phyloP scores from a whole-genome alignment of 2,888 invertebrate genomes.

The Drosophila gaucha region DNA sequence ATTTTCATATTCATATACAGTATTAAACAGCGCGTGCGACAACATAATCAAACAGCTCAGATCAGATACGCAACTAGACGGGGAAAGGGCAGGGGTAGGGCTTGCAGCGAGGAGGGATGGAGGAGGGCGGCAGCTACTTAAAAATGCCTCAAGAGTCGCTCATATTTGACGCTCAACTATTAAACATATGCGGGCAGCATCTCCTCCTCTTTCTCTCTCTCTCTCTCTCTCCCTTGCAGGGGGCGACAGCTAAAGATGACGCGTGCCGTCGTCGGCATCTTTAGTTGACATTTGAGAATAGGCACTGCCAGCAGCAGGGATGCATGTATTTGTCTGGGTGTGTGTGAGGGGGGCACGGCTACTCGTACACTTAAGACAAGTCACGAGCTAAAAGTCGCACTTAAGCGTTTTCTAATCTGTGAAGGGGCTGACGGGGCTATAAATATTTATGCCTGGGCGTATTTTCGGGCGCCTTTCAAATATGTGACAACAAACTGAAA shows the following conservation, averaged over 20 bases:
- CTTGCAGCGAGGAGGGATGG: not conserved
- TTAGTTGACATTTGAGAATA: conserved; percentile 37
- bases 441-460: conserved; percentile 63
- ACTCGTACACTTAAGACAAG: conserved; percentile 75
- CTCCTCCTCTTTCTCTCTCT: no score
- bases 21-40: conserved; percentile 83
- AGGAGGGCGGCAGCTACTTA: conserved; percentile 40
- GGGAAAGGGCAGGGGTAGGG: not conserved
- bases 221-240: no score
- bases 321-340: not conserved
- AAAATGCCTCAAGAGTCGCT: conserved; percentile 64
- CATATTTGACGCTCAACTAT: conserved; percentile 65
- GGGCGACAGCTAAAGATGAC: conserved; percentile 35
- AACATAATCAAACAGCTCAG: conserved; percentile 81
- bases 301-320: conserved; percentile 13
- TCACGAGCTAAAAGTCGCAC: conserved; percentile 82
- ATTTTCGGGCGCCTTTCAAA: conserved; percentile 51
- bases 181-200: conserved; percentile 69
- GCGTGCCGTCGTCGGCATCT: conserved; percentile 57
- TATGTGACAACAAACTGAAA: conserved; percentile 77
- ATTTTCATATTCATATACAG: conserved; percentile 78
- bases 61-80: conserved; percentile 17
- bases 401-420: conserved; percentile 80
- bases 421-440: conserved; percentile 63
- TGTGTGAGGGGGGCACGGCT: conserved; percentile 4